Conservation (phyloP, 2,113 vertebrate species). For the Pelobates fuscus region DNA sequence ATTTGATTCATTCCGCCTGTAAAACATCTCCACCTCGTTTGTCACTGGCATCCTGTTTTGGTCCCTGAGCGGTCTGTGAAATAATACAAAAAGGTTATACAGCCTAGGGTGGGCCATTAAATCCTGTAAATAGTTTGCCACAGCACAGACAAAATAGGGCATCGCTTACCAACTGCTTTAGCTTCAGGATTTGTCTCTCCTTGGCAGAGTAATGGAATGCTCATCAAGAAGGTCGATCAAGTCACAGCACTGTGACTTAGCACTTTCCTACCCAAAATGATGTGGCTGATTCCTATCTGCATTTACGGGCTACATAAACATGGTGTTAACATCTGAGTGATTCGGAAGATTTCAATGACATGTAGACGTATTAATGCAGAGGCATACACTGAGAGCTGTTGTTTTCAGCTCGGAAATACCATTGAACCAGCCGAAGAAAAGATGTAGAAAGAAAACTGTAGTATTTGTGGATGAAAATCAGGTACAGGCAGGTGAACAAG, state of each 20-base stretch:
- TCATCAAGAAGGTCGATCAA: neutral
- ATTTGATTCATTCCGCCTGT: conserved; percentile 39
- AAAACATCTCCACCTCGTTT: conserved; percentile 41
- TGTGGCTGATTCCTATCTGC: neutral
- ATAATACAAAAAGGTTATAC: conserved; percentile 43
- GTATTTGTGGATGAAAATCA: too few species aligned
- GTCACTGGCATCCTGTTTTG: conserved; percentile 36
- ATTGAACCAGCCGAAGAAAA: too few species aligned
- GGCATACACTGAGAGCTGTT: too few species aligned
- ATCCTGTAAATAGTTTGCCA: conserved; percentile 44
- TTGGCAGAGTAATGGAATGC: neutral
- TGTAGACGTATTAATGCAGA: too few species aligned
- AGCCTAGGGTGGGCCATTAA: conserved; percentile 46
- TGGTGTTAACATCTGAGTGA: too few species aligned
- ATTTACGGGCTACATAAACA: too few species aligned
- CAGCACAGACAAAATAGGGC: conserved; percentile 25
- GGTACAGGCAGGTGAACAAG: too few species aligned
- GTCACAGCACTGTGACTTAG: neutral
- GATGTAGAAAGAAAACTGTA: too few species aligned
- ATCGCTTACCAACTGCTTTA: conserved; percentile 13
- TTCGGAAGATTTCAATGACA: too few species aligned
- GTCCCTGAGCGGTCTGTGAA: conserved; percentile 21
- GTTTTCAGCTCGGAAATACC: too few species aligned
- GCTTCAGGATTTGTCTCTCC: conserved; percentile 29
- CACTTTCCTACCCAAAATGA: neutral